These are phyloP conservation scores for Branchinecta lynchi DNA, from an alignment of 1,140 invertebrate species.

Conservation along the genomic window DNA sequence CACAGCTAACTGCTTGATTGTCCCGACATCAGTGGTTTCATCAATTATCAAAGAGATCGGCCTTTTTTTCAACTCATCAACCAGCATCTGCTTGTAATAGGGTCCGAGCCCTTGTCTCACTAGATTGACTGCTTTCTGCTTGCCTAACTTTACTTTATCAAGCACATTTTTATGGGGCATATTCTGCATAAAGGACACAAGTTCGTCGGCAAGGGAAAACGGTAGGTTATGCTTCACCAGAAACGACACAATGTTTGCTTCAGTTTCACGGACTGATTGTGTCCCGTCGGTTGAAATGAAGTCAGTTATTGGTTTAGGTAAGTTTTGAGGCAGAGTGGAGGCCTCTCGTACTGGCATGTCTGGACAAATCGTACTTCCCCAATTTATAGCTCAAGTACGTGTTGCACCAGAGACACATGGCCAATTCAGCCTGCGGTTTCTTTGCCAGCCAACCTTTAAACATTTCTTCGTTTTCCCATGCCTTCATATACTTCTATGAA, in stretches of 20 bases:
- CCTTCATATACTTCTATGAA: neutral
- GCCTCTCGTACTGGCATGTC: neutral
- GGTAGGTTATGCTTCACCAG: constrained; percentile 12
- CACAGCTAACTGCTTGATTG: constrained; percentile 4
- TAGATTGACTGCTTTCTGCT: neutral
- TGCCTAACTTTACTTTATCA: constrained; percentile 1
- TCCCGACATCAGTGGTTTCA: neutral
- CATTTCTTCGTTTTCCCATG: neutral
- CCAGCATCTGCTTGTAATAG: neutral
- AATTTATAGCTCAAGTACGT: neutral
- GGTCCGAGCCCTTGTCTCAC: constrained; percentile 12
- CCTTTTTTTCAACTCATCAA: neutral
- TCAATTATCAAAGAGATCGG: neutral
- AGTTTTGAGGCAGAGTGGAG: neutral
- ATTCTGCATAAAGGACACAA: neutral
- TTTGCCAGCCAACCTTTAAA: constrained; percentile 2
- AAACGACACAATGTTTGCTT: constrained; percentile 8
- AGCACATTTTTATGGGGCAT: constrained; percentile 8
- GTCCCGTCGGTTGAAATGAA: too few relatives aligned
- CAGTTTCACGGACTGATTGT: neutral
- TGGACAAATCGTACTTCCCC: neutral
- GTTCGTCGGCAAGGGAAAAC: neutral
- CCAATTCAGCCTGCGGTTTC: neutral
- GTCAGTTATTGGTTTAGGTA: too few relatives aligned
- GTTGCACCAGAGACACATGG: neutral